These are phyloP conservation scores for Acanthococcus lagerstroemiae DNA, from an alignment of 2,888 invertebrate genomes.

Conservation along the genomic window DNA sequence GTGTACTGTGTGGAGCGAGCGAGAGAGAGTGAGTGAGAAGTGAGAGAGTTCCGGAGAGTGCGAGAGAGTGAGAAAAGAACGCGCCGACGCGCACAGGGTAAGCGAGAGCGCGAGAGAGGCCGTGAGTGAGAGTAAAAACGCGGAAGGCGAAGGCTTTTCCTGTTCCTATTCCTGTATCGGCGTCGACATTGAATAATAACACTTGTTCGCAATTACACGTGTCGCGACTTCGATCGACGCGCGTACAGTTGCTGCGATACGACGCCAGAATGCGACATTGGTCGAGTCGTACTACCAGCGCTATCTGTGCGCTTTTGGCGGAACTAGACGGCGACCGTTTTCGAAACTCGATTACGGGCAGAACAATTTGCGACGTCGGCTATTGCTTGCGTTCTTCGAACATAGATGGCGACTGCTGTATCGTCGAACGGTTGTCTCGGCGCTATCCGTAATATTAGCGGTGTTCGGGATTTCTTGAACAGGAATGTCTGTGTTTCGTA, in stretches of 20 bases:
- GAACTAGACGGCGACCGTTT: too few relatives aligned
- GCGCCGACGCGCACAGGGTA: background rate
- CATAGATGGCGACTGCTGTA: too few relatives aligned
- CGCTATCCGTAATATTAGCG: too few relatives aligned
- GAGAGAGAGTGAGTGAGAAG: background rate
- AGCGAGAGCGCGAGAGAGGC: conserved; percentile 15
- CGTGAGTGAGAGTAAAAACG: conserved; percentile 8
- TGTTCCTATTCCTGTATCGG: too few relatives aligned
- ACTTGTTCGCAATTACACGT: conserved; percentile 29
- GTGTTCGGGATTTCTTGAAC: too few relatives aligned
- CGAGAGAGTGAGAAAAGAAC: background rate
- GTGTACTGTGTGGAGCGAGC: background rate
- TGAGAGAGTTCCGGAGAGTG: background rate
- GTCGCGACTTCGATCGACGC: conserved; percentile 13
- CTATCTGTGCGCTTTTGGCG: background rate
- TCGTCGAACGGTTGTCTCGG: too few relatives aligned
- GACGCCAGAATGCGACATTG: background rate
- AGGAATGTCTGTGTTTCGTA: too few relatives aligned
- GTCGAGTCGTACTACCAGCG: background rate
- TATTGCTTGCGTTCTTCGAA: too few relatives aligned
- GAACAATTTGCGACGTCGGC: too few relatives aligned
- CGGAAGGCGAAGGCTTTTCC: conserved; percentile 18
- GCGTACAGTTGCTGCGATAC: background rate
- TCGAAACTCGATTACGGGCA: too few relatives aligned
- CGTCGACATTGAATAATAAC: conserved; percentile 24